Evolutionary conservation across 1,140 invertebrate genomes (phyloP), one percentile per base, ranked within the genome.

Genomic region (Cydia strobilella): DNA sequence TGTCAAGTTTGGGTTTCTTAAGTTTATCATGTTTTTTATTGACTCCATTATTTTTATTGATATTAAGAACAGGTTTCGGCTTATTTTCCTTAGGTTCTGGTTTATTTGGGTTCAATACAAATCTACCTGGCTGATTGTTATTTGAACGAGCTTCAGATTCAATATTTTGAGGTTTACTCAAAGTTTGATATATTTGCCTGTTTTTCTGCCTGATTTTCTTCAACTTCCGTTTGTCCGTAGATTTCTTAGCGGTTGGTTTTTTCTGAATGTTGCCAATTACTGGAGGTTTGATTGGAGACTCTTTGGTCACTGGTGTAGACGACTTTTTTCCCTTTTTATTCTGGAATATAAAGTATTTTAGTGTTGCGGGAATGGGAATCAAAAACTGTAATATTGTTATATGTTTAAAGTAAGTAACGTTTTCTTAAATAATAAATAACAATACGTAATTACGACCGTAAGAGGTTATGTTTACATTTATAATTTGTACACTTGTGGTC

Each of bases 141-240:
- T 18, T 66, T 35, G 5, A 18, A 66, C 13, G 31, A 39, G 25
- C 13, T 63, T 25, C 12, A 4, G 63, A 18, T n/a, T n/a, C 23
- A 27, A 27, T 66, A 66, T 66, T 13, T 31, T 31, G 63, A 31
- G 25, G 25, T n/a, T 66, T 31, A 31, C 63, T 66, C 7, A 66
- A 31, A 27, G 4, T 66, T 66, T 48, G 20, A 72, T 72, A 51
- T 23, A 48, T 45, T 72, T 72, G 3, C 45, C 45, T 48, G 23
- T 72, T 51, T 18, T 27, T 45, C 45, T 45, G 39, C 39, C 39
- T 72, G 13, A 31, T 45, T 72, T 72, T 72, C 18, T 72, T 72
- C 12, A 72, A 23, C 35, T 45, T 48, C 20, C 45, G 31, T 23
- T 72, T 72, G 23, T 72, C 45, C 20, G 45, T 72, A 10, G 39